Conservation (phyloP, 2,113 vertebrate genomes). For the Paracanthobrama guichenoti region DNA sequence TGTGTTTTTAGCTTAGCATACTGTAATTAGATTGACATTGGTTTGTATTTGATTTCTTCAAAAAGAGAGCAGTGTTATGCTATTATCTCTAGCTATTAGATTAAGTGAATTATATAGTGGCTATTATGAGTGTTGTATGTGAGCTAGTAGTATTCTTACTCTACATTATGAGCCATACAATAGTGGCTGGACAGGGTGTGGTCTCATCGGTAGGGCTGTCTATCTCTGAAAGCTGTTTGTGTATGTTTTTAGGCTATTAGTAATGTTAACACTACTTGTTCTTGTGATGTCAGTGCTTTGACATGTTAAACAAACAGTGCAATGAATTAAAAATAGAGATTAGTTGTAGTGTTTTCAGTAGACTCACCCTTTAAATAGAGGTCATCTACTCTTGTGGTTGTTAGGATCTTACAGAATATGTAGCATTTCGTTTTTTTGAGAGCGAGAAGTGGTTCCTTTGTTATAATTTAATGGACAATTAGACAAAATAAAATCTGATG, state of each 20-base stretch:
- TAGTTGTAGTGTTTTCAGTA: conserved; percentile 11
- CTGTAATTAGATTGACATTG: conserved; percentile 24
- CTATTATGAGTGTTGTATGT: not conserved
- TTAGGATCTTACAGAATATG: not conserved
- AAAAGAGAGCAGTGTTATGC: not conserved
- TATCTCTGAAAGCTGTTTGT: not conserved
- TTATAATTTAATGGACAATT: not conserved
- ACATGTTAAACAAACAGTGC: not conserved
- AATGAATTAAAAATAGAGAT: not conserved
- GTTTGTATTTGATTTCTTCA: conserved; percentile 2
- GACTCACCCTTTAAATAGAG: conserved; percentile 33
- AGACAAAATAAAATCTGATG: not conserved
- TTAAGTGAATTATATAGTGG: not conserved
- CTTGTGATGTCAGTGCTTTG: not conserved
- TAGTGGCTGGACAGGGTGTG: conserved; percentile 46
- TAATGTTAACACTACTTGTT: not conserved
- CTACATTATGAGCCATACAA: conserved; percentile 28
- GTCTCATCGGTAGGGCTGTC: not conserved
- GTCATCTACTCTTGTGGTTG: conserved; percentile 5
- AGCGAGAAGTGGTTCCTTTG: not conserved
- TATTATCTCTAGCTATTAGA: conserved; percentile 22
- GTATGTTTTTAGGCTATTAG: not conserved
- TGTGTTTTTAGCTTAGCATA: conserved; percentile 10
- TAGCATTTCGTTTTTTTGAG: not conserved
- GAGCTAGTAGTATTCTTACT: not conserved